These are phyloP conservation scores for Saturnia japonica DNA, from an alignment of 2,888 invertebrate species.

Conservation along the genomic window DNA sequence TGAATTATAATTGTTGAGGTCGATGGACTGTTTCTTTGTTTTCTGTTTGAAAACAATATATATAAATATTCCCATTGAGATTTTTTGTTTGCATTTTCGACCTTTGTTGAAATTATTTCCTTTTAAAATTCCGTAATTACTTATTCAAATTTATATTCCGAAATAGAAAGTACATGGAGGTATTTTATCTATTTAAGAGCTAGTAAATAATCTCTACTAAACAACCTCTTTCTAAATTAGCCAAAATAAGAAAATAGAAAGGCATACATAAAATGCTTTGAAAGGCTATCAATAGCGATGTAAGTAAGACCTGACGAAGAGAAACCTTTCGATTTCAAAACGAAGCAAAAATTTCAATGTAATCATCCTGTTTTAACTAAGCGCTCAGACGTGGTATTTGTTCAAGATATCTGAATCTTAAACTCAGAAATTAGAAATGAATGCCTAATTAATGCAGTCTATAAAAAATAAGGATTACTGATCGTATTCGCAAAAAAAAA, in stretches of 20 bases:
- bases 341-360: not conserved
- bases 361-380: too few species aligned
- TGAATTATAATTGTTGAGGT: constrained; percentile 18
- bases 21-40: constrained; percentile 16
- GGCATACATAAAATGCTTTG: not conserved
- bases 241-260: not conserved
- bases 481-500: too few species aligned
- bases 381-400: too few species aligned
- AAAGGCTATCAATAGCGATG: not conserved
- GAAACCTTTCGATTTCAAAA: not conserved
- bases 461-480: too few species aligned
- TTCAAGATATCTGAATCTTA: too few species aligned
- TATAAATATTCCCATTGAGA: constrained; percentile 9
- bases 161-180: not conserved
- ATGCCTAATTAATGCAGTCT: too few species aligned
- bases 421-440: too few species aligned
- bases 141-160: not conserved
- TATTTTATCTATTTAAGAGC: not conserved
- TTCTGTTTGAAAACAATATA: constrained; percentile 11
- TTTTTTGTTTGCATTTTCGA: not conserved
- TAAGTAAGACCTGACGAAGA: not conserved
- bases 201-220: not conserved
- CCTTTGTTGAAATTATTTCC: constrained; percentile 9
- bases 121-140: not conserved
- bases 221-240: not conserved